A percentile compares a stretch with the other conserved stretches of the same genome.
Conservation (phyloP, 2,888 invertebrate species). For the Hecatera dysodea region DNA sequence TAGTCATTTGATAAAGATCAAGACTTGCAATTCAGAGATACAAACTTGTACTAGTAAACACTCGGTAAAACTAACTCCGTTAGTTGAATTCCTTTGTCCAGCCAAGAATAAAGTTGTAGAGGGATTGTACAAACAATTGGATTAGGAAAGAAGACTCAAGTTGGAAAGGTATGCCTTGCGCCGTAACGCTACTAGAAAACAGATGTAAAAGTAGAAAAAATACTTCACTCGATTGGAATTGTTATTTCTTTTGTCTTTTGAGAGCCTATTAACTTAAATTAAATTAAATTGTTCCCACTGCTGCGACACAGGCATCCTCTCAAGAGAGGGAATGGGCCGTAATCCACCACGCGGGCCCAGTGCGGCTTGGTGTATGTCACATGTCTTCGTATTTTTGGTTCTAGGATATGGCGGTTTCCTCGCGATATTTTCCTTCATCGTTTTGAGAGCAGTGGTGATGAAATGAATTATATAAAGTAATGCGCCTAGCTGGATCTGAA, state of each 20-base stretch:
- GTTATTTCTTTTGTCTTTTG: slow-evolving; percentile 31
- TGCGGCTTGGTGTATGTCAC: too few relatives aligned
- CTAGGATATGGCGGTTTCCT: too few relatives aligned
- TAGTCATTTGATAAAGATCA: slow-evolving; percentile 38
- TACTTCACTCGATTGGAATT: slow-evolving; percentile 28
- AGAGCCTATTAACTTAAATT: too few relatives aligned
- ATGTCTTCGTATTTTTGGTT: too few relatives aligned
- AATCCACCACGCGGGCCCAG: too few relatives aligned
- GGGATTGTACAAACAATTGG: slow-evolving; percentile 49
- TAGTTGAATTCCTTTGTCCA: slow-evolving; percentile 32
- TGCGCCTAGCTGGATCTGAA: too few relatives aligned
- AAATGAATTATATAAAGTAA: too few relatives aligned
- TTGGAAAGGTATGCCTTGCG: slow-evolving; percentile 26
- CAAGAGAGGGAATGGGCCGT: too few relatives aligned
- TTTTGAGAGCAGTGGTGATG: too few relatives aligned
- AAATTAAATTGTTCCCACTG: too few relatives aligned
- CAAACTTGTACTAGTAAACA: slow-evolving; percentile 14
- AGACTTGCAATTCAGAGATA: not conserved
- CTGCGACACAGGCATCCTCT: too few relatives aligned
- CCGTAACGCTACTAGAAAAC: slow-evolving; percentile 20
- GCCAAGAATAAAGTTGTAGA: slow-evolving; percentile 46
- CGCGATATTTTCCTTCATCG: too few relatives aligned
- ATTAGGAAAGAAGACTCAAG: slow-evolving; percentile 48
- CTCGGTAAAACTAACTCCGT: slow-evolving; percentile 25
- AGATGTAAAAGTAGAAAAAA: slow-evolving; percentile 32